Percentiles rank a stretch among this genome's conserved stretches.
Conservation (phyloP, 1,140 invertebrate species). For the Saccostrea echinata region DNA sequence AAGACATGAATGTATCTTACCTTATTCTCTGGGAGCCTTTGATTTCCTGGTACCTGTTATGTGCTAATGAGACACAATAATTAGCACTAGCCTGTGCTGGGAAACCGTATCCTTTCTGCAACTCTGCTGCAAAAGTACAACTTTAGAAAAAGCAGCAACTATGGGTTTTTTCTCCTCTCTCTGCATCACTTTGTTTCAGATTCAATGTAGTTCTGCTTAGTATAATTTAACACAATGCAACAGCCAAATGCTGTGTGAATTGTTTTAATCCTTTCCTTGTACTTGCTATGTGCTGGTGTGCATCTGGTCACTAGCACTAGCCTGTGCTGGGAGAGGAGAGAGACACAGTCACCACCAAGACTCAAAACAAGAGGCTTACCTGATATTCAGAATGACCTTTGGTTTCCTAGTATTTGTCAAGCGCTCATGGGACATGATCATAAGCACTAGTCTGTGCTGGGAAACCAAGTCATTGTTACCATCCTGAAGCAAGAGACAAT, state of each 20-base stretch:
- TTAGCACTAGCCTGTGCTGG: neutral
- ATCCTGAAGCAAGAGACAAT: too few relatives aligned
- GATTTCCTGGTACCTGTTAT: neutral
- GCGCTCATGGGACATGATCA: neutral
- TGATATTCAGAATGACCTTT: neutral
- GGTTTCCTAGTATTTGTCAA: neutral
- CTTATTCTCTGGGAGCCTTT: neutral
- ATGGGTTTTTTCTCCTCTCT: too few relatives aligned
- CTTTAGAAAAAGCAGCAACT: too few relatives aligned
- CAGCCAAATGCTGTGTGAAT: too few relatives aligned
- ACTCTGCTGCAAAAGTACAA: too few relatives aligned
- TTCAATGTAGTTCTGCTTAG: too few relatives aligned
- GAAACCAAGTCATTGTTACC: neutral
- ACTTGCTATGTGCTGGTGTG: neutral
- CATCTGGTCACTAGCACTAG: neutral
- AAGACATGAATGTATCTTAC: too few relatives aligned
- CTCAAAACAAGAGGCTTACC: too few relatives aligned
- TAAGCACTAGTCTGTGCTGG: constrained; percentile 2
- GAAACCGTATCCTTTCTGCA: neutral
- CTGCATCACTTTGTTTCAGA: too few relatives aligned
- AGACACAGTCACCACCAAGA: too few relatives aligned
- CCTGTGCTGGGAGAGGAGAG: neutral
- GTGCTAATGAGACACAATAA: neutral
- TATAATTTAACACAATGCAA: too few relatives aligned
- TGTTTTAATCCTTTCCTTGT: neutral